phyloP scores from a whole-genome alignment of 2,888 invertebrate genomes.

The Crioceris asparagi region DNA sequence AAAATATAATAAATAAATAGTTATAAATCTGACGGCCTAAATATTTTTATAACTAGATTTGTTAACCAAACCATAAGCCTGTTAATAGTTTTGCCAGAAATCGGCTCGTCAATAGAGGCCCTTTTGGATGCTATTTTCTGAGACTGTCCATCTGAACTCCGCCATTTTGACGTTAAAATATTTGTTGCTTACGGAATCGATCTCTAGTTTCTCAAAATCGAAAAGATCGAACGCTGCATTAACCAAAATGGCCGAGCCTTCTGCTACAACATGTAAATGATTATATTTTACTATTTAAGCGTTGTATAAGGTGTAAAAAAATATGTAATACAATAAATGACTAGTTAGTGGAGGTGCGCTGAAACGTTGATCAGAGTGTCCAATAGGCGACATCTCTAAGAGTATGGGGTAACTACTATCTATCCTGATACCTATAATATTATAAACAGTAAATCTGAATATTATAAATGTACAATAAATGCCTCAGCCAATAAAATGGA shows the following conservation, averaged over 20 bases:
- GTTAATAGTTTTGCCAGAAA: slow-evolving; percentile 30
- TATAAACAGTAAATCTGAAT: slow-evolving; percentile 37
- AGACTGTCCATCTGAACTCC: slow-evolving; percentile 12
- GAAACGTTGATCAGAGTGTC: slow-evolving; percentile 13
- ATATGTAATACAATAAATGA: slow-evolving; percentile 22
- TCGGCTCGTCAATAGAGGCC: slow-evolving; percentile 22
- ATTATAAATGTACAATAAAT: slow-evolving; percentile 41
- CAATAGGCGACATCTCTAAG: slow-evolving; percentile 27
- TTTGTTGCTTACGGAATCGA: neutral
- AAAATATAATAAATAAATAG: slow-evolving; percentile 17
- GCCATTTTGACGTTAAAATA: too few species aligned
- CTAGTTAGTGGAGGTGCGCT: too few species aligned
- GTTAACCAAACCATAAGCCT: slow-evolving; percentile 33
- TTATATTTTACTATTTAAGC: slow-evolving; percentile 35
- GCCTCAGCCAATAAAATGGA: slow-evolving; percentile 41
- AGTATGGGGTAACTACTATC: slow-evolving; percentile 36
- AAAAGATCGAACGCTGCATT: too few species aligned
- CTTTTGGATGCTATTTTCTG: slow-evolving; percentile 4
- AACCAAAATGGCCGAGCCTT: neutral
- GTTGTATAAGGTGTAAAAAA: slow-evolving; percentile 26
- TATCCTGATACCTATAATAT: slow-evolving; percentile 37
- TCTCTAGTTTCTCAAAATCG: neutral
- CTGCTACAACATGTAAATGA: slow-evolving; percentile 32
- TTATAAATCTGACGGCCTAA: slow-evolving; percentile 33
- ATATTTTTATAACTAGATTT: slow-evolving; percentile 37